Conservation (phyloP, 2,113 vertebrate species). For the Macquaria ambigua region DNA sequence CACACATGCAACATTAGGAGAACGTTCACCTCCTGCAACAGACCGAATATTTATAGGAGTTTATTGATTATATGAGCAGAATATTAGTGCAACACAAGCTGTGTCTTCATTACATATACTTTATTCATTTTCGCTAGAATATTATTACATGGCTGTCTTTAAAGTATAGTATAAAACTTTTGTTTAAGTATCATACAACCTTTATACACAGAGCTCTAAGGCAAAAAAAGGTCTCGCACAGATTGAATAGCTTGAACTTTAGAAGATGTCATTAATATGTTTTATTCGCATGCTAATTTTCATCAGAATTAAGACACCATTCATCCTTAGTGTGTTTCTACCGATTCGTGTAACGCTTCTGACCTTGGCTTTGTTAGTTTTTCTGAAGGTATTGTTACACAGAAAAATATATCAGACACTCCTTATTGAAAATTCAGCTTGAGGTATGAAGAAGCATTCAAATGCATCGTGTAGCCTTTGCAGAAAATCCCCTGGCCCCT, state of each 20-base stretch:
- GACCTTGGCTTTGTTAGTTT: slow-evolving; percentile 63
- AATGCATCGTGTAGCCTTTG: slow-evolving; percentile 70
- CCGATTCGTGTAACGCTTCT: slow-evolving; percentile 8
- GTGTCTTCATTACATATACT: background rate
- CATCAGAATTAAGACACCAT: background rate
- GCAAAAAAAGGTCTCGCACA: background rate
- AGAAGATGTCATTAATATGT: background rate
- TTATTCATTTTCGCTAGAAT: background rate
- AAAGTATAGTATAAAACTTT: background rate
- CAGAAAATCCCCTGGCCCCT: slow-evolving; percentile 69
- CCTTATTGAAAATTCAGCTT: slow-evolving; percentile 72
- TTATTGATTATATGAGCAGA: slow-evolving; percentile 48
- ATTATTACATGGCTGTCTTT: background rate
- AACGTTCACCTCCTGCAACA: slow-evolving; percentile 58
- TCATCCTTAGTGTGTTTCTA: slow-evolving; percentile 19
- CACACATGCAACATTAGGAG: slow-evolving; percentile 71
- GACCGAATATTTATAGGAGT: slow-evolving; percentile 36
- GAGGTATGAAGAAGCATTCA: slow-evolving; percentile 61
- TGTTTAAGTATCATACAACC: background rate
- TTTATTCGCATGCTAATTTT: slow-evolving; percentile 13
- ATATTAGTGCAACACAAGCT: slow-evolving; percentile 4
- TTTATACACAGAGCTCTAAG: background rate
- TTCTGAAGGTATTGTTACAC: slow-evolving; percentile 61
- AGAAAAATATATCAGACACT: slow-evolving; percentile 60
- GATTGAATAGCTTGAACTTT: background rate